Evolutionary conservation across 2,888 invertebrate species (phyloP).

Genomic region (Plebejus argus): DNA sequence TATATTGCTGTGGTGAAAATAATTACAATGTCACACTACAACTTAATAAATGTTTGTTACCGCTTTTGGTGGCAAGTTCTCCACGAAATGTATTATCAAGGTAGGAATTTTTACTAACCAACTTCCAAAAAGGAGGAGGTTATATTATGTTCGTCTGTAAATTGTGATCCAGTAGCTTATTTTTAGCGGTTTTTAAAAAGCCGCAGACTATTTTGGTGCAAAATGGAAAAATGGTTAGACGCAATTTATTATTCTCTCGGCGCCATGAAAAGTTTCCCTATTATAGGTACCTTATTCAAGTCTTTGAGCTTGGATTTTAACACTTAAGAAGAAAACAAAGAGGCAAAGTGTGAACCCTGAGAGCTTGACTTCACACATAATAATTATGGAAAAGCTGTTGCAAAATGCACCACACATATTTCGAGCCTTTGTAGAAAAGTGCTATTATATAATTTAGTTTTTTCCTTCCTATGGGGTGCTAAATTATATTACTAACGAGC

Average conservation of each 20-base stretch:
- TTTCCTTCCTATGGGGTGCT: background rate
- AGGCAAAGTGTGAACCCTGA: conserved; percentile 17
- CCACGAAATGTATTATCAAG: background rate
- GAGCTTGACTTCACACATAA: conserved; percentile 25
- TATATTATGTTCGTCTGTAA: background rate
- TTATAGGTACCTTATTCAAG: conserved; percentile 16
- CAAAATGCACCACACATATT: background rate
- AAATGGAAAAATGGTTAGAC: conserved; percentile 1
- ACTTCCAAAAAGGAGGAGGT: too few relatives aligned
- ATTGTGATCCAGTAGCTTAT: background rate
- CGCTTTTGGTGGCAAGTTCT: background rate
- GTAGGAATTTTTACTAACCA: background rate
- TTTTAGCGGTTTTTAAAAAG: background rate
- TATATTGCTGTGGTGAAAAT: background rate
- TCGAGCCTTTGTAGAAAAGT: background rate
- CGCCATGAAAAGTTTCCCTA: conserved; percentile 12
- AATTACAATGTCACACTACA: conserved; percentile 15
- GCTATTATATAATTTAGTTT: background rate
- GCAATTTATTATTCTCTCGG: conserved; percentile 3
- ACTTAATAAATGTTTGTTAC: background rate
- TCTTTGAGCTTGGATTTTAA: conserved; percentile 19
- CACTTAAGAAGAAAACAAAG: conserved; percentile 16
- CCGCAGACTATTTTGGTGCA: background rate
- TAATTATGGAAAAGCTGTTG: conserved; percentile 26
- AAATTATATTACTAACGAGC: background rate